Evolutionary conservation across 2,888 invertebrate genomes (phyloP), one percentile per base, ranked within the genome.

Genomic region (Eupeodes luniger): DNA sequence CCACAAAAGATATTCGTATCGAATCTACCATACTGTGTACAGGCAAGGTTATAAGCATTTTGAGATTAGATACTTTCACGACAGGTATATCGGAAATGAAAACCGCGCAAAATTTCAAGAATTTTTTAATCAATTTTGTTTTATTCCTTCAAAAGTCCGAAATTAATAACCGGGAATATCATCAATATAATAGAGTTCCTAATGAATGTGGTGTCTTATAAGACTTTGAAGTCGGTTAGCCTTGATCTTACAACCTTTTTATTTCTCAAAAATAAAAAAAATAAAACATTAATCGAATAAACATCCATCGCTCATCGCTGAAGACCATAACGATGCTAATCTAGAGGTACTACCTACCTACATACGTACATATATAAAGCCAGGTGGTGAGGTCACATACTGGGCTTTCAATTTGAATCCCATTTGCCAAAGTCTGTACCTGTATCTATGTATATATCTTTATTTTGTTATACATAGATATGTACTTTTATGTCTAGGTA

Each of bases 391-490:
- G 57, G 67, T 51, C 70, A 64, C 84, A 70, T 34, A 76, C 85
- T 51, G 75, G 75, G 51, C 57, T 83, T 80, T 84, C 84, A 80
- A 84, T 84, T 84, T 77, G 49, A 67, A 76, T 87, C 61, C 69
- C 80, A 87, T 84, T 87, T 84, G 87, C 75, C 84, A 84, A 87
- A 84, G 84, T 64, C 83, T 59, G 53, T 83, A 16, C 9, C 0
- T 4, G 4, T 36, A 27, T 27, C 27, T 27, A 27, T 27, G 2
- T 27, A 27, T 27, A 27, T 27, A 27, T 27, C 27, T 27, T 3
- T 27, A 27, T 27, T 27, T 27, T 27, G 27, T 3, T 27, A 27
- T 27, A 61, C 4, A 70, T 77, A 75, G 66, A 49, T 16, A 16
- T 5, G 2, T 47, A 11, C 12, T 47, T 11, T 10, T 12, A 19